phyloP scores from a whole-genome alignment of 2,888 invertebrate species.

The Clanis bilineata region DNA sequence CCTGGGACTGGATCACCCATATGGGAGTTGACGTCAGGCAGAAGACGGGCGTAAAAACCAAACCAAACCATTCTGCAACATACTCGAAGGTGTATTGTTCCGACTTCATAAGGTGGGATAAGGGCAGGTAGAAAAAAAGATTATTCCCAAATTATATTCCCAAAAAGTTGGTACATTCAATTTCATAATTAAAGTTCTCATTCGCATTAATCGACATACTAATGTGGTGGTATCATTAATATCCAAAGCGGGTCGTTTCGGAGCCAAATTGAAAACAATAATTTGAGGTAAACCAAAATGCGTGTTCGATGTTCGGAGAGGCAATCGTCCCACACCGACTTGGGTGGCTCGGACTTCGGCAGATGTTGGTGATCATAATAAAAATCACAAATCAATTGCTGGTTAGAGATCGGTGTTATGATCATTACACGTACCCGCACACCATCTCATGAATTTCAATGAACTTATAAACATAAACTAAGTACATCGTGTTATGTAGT shows the following conservation, averaged over 20 bases:
- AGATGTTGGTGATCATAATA: conserved; percentile 55
- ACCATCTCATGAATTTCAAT: conserved; percentile 62
- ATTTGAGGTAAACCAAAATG: conserved; percentile 5
- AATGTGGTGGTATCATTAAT: conserved; percentile 42
- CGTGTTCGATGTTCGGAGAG: not conserved
- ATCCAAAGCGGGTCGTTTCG: conserved; percentile 40
- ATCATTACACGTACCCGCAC: conserved; percentile 45
- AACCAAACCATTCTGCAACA: too few relatives aligned
- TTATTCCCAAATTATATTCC: conserved; percentile 21
- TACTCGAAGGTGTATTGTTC: too few relatives aligned
- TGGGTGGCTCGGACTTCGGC: conserved; percentile 62
- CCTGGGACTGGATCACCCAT: too few relatives aligned
- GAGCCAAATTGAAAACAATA: conserved; percentile 43
- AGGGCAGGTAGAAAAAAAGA: too few relatives aligned
- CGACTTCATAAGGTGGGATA: too few relatives aligned
- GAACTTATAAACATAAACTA: conserved; percentile 16
- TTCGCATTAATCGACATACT: conserved; percentile 43
- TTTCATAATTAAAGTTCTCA: conserved; percentile 36
- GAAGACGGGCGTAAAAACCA: too few relatives aligned
- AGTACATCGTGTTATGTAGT: not conserved
- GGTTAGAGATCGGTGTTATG: conserved; percentile 52
- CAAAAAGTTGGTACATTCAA: conserved; percentile 24
- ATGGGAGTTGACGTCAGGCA: too few relatives aligned
- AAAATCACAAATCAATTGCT: conserved; percentile 63
- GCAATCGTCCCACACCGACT: conserved; percentile 32